Evolutionary conservation across 2,797 vertebrate genomes (phyloP).

Genomic region (Acanthurus lineatus): DNA sequence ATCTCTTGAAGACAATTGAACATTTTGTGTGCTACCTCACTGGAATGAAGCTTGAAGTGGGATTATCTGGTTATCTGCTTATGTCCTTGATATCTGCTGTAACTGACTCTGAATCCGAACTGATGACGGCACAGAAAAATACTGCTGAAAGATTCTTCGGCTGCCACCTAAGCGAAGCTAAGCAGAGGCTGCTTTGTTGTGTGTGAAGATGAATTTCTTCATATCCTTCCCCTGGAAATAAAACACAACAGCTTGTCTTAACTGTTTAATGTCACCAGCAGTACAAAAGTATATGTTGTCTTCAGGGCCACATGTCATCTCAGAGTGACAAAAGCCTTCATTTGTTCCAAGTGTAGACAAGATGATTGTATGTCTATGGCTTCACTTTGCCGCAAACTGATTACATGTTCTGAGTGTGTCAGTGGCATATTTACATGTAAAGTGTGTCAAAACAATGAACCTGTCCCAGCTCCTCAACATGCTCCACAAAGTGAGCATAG

Average conservation of each 20-base stretch:
- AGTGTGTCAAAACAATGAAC: constrained; percentile 14
- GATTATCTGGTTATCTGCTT: constrained; percentile 74
- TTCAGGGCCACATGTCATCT: constrained; percentile 17
- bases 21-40: constrained; percentile 65
- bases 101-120: constrained; percentile 46
- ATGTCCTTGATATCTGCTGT: constrained; percentile 60
- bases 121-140: constrained; percentile 45
- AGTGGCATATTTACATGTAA: constrained; percentile 7
- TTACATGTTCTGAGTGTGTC: constrained; percentile 9
- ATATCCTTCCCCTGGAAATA: constrained; percentile 26
- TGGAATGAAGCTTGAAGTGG: constrained; percentile 68
- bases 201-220: constrained; percentile 23
- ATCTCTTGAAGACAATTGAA: constrained; percentile 69
- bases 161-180: constrained; percentile 14
- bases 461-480: constrained; percentile 31
- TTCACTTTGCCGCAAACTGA: constrained; percentile 25
- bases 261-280: constrained; percentile 16
- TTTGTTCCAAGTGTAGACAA: constrained; percentile 17
- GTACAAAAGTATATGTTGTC: background rate
- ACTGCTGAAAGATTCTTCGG: constrained; percentile 6
- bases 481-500: constrained; percentile 38
- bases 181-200: constrained; percentile 10
- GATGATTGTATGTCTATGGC: constrained; percentile 11
- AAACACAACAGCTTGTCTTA: constrained; percentile 25
- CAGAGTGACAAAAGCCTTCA: constrained; percentile 1